A percentile compares a stretch with the other conserved stretches of the same genome.
Conservation (phyloP, 1,140 invertebrate species). For the Thereuonema tuberculata region DNA sequence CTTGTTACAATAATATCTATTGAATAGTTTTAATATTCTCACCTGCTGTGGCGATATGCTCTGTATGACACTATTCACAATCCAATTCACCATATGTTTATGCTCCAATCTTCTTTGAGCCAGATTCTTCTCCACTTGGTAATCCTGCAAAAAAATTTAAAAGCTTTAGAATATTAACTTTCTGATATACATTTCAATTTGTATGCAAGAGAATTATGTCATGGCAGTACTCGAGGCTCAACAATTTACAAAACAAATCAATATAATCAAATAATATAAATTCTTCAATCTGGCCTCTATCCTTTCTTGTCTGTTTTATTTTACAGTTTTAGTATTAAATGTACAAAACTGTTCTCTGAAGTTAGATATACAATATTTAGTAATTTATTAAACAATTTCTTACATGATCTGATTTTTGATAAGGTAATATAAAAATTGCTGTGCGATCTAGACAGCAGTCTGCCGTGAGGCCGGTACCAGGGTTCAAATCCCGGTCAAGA, state of each 20-base stretch:
- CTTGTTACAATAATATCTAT: too few relatives aligned
- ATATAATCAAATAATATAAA: background rate
- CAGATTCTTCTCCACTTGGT: constrained; percentile 67
- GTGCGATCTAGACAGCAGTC: too few relatives aligned
- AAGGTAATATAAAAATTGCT: too few relatives aligned
- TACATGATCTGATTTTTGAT: too few relatives aligned
- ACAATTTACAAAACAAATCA: background rate
- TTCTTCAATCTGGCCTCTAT: background rate
- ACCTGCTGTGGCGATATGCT: constrained; percentile 77
- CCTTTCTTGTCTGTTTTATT: background rate
- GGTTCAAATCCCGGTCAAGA: too few relatives aligned
- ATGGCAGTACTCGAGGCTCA: background rate
- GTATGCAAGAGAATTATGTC: too few relatives aligned
- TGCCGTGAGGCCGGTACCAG: too few relatives aligned
- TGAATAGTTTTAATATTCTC: background rate
- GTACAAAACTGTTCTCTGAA: background rate
- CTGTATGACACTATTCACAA: constrained; percentile 64
- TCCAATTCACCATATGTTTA: constrained; percentile 88
- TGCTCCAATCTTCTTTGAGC: constrained; percentile 69
- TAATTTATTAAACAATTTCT: too few relatives aligned
- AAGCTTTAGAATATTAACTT: background rate
- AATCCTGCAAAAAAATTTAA: constrained; percentile 41
- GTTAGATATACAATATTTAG: too few relatives aligned
- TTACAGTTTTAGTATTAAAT: background rate
- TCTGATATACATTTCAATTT: too few relatives aligned